Evolutionary conservation across 2,888 invertebrate species (phyloP).

Genomic region (Drosophila leonis): DNA sequence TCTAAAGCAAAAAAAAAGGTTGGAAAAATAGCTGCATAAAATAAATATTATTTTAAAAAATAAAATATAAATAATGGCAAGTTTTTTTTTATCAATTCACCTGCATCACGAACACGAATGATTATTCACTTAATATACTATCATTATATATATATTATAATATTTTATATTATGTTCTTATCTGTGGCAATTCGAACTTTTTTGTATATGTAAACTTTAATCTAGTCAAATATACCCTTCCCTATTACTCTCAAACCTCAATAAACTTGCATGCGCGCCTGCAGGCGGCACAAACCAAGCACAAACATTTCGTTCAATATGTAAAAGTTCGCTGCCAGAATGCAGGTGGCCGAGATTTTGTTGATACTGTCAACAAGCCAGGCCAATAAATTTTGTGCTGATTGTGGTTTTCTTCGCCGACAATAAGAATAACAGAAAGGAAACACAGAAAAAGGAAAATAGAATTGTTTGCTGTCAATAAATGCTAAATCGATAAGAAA

Average conservation of each 20-base stretch:
- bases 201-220: not conserved
- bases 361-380: constrained; percentile 37
- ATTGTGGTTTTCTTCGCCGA: not conserved
- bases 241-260: too few species aligned
- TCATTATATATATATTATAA: too few species aligned
- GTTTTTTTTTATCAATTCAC: too few species aligned
- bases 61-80: too few species aligned
- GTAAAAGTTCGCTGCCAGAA: constrained; percentile 24
- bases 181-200: too few species aligned
- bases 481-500: constrained; percentile 68
- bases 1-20: too few species aligned
- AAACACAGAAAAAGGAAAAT: not conserved
- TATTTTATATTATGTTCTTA: not conserved
- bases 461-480: constrained; percentile 59
- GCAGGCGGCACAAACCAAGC: not conserved
- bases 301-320: constrained; percentile 1
- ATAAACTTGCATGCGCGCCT: not conserved
- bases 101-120: too few species aligned
- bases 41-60: too few species aligned
- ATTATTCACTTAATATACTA: too few species aligned
- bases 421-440: not conserved
- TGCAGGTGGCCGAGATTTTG: constrained; percentile 29
- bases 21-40: too few species aligned
- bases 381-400: constrained; percentile 4
- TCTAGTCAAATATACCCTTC: not conserved